Evolutionary conservation across 1,140 invertebrate genomes (phyloP), one percentile per base, ranked within the genome.

Genomic region (Phenacoccus solenopsis): DNA sequence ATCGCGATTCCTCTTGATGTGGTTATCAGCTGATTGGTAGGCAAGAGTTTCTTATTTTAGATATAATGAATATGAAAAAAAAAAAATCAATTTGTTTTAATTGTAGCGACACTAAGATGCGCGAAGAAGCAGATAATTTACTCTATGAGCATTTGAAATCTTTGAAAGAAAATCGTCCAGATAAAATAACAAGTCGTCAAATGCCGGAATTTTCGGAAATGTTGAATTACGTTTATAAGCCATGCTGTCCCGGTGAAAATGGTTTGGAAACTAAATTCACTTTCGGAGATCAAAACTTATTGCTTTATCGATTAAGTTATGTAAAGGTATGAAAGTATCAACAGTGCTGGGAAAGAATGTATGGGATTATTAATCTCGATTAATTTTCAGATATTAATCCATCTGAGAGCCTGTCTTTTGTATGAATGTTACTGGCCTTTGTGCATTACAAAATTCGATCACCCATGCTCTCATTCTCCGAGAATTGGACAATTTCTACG

Each of bases 11-110:
- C 80, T 94, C 16, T 79, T 96, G 32, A 79, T 96, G n/a, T 76
- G 94, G 24, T 90, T 91, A 12, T 88, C 87, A 74, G 91, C 90
- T 35, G 93, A 96, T 77, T 84, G 79, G 89, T 91, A 79, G 80
- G 81, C 79, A 61, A 72, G 30, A 56, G 27, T 27, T 71, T 73
- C 69, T 7, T 13, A 67, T 28, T 28, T 35, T 35, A 3, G 9
- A 38, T n/a, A n/a, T 38, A 9, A 38, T n/a, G n/a, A 10, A 38
- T n/a, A n/a, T n/a, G 32, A n/a, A 9, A n/a, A n/a, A 38, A 38
- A 38, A n/a, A 9, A 38, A 10, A n/a, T 38, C 4, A 64, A 24
- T 64, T 64, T 9, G 4, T 64, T 3, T 64, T 64, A 71, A 76
- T 77, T 79, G 49, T 73, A 89, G 87, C 25, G 89, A 91, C 79